A percentile compares a stretch with the other conserved stretches of the same genome.
Evolutionary conservation across 1,140 invertebrate genomes (phyloP).

Genomic region (Olivierus martensii): DNA sequence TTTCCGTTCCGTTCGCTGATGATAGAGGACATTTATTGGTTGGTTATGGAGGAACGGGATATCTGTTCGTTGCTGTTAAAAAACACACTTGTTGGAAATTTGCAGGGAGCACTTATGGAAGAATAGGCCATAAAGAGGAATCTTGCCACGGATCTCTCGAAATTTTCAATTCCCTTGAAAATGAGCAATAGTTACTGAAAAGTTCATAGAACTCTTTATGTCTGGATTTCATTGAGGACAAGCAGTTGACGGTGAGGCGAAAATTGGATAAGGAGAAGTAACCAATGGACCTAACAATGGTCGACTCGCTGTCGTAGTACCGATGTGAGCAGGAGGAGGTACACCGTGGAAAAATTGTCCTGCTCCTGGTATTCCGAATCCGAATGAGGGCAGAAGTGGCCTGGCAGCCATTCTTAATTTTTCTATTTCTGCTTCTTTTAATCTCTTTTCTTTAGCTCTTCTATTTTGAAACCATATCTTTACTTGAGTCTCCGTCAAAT

Average conservation of each 20-base stretch:
- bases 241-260: not conserved
- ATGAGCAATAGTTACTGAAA: too few species aligned
- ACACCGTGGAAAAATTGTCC: not conserved
- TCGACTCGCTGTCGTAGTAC: not conserved
- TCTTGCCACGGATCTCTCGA: too few species aligned
- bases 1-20: too few species aligned
- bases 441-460: constrained; percentile 37
- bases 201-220: too few species aligned
- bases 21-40: too few species aligned
- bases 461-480: constrained; percentile 37
- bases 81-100: too few species aligned
- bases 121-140: too few species aligned
- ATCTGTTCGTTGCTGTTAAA: too few species aligned
- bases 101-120: too few species aligned
- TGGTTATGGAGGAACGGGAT: too few species aligned
- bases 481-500: constrained; percentile 77
- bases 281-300: not conserved
- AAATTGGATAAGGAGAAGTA: not conserved
- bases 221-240: not conserved
- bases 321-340: not conserved
- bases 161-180: too few species aligned
- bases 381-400: not conserved
- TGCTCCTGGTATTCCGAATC: not conserved
- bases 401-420: constrained; percentile 29
- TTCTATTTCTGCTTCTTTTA: constrained; percentile 32